phyloP scores from a whole-genome alignment of 2,113 vertebrate genomes.

The Myxocyprinus asiaticus region DNA sequence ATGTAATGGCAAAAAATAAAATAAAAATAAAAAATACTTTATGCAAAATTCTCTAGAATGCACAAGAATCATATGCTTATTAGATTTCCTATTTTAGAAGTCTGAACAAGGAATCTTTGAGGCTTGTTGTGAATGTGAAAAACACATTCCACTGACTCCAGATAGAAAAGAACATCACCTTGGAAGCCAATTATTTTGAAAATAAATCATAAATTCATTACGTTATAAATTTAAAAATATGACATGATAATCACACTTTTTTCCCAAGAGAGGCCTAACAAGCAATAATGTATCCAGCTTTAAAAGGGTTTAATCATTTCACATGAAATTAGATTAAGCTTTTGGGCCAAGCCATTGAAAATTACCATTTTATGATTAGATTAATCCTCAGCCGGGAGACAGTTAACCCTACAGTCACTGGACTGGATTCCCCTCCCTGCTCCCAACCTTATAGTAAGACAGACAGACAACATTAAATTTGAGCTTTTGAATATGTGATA shows the following conservation, averaged over 20 bases:
- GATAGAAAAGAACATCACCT: too few species aligned
- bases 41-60: too few species aligned
- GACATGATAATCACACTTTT: neutral
- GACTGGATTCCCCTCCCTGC: neutral
- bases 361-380: conserved; percentile 48
- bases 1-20: too few species aligned
- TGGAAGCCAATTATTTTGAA: too few species aligned
- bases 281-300: conserved; percentile 47
- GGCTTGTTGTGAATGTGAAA: too few species aligned
- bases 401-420: conserved; percentile 35
- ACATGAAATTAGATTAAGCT: conserved; percentile 52
- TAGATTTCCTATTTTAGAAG: too few species aligned
- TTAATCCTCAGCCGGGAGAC: conserved; percentile 41
- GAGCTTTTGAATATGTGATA: conserved; percentile 6
- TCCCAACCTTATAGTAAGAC: neutral
- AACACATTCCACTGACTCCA: too few species aligned
- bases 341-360: conserved; percentile 39
- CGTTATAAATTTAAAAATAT: neutral
- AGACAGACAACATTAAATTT: neutral
- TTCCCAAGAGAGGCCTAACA: conserved; percentile 2
- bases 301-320: conserved; percentile 52
- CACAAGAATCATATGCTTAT: too few species aligned
- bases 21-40: too few species aligned
- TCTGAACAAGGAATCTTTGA: too few species aligned
- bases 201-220: too few species aligned